phyloP scores from a whole-genome alignment of 2,113 vertebrate species.

The Dicaeum eximium region DNA sequence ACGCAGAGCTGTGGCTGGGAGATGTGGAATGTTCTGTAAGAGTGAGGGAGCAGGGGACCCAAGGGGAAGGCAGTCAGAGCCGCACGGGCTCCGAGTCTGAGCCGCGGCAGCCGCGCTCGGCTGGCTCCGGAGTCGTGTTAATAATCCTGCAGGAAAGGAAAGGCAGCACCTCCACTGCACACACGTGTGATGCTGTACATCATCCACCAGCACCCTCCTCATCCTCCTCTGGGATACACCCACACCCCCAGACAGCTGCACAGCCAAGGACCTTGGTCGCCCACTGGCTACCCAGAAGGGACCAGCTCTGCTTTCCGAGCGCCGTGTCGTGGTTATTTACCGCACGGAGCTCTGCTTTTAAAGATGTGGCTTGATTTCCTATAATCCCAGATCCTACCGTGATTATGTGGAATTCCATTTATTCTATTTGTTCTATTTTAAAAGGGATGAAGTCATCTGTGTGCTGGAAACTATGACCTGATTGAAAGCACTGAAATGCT shows the following conservation, averaged over 20 bases:
- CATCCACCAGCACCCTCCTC: slow-evolving; percentile 15
- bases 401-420: slow-evolving; percentile 74
- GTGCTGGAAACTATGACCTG: slow-evolving; percentile 75
- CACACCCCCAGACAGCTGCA: not conserved
- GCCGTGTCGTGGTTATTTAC: slow-evolving; percentile 47
- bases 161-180: not conserved
- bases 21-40: slow-evolving; percentile 19
- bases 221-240: not conserved
- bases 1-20: slow-evolving; percentile 29
- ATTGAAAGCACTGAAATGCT: slow-evolving; percentile 66
- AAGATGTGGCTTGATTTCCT: slow-evolving; percentile 74
- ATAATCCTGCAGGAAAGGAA: slow-evolving; percentile 22
- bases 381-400: slow-evolving; percentile 58
- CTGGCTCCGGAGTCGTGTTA: not conserved
- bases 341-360: slow-evolving; percentile 4
- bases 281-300: slow-evolving; percentile 28
- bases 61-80: not conserved
- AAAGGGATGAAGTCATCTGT: slow-evolving; percentile 73
- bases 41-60: not conserved
- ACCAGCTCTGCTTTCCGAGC: slow-evolving; percentile 19
- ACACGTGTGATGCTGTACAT: not conserved
- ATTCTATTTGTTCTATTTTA: slow-evolving; percentile 75
- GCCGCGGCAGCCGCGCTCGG: not conserved
- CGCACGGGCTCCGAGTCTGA: not conserved
- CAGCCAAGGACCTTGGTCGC: not conserved